These are phyloP conservation scores for Silurus lanzhouensis DNA, from an alignment of 2,797 vertebrate genomes.

Conservation along the genomic window DNA sequence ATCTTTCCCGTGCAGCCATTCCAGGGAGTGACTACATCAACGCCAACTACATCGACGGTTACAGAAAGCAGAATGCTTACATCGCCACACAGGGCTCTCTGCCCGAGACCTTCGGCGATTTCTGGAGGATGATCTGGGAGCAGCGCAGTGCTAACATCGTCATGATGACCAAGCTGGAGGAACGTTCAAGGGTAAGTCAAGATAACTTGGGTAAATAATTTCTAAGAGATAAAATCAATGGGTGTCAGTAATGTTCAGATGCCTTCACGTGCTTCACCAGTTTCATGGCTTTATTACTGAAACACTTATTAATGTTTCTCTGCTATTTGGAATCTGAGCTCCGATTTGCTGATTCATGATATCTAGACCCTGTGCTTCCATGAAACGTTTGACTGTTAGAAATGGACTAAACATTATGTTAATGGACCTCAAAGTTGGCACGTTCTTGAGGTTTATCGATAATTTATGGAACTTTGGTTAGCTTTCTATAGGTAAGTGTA, in stretches of 20 bases:
- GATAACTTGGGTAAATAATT: background rate
- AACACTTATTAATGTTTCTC: background rate
- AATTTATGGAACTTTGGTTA: background rate
- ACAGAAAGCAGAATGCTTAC: constrained; percentile 97
- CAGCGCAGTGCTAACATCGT: constrained; percentile 94
- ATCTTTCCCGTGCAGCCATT: constrained; percentile 79
- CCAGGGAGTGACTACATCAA: constrained; percentile 98
- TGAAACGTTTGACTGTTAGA: background rate
- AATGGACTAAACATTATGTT: background rate
- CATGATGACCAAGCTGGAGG: constrained; percentile 99
- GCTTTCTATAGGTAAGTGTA: background rate
- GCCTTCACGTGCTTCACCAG: constrained; percentile 8
- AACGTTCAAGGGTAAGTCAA: constrained; percentile 90
- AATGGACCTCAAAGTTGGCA: background rate
- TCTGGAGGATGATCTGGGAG: constrained; percentile 99
- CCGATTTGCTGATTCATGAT: background rate
- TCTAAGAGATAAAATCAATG: background rate
- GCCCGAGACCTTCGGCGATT: constrained; percentile 96
- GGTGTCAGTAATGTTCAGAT: constrained; percentile 47
- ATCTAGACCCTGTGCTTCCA: background rate
- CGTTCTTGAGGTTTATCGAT: background rate
- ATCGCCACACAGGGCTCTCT: constrained; percentile 95
- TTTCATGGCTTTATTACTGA: background rate
- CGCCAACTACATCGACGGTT: constrained; percentile 97
- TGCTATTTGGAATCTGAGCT: background rate